Evolutionary conservation across 2,797 vertebrate genomes (phyloP).

Genomic region (Eidolon dupreanum): DNA sequence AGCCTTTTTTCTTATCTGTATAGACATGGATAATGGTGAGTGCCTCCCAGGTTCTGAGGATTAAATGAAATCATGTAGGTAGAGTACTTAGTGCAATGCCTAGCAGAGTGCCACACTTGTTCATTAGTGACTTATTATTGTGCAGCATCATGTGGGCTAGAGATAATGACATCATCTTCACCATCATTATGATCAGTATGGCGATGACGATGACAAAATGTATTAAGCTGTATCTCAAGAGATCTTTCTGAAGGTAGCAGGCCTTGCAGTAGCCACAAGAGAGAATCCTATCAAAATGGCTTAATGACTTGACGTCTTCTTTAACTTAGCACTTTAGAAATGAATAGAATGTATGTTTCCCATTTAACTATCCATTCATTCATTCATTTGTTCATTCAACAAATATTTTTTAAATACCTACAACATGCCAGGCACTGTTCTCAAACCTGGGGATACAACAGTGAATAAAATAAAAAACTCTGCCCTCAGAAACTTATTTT

Average conservation of each 20-base stretch:
- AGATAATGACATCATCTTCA: background rate
- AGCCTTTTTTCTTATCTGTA: background rate
- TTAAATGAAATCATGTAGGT: background rate
- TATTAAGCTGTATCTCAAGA: background rate
- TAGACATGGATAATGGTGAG: background rate
- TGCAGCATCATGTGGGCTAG: background rate
- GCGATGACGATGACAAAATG: background rate
- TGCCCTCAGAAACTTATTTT: background rate
- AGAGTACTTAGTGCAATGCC: background rate
- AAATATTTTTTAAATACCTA: background rate
- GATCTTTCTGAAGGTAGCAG: background rate
- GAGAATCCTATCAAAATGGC: background rate
- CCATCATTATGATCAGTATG: background rate
- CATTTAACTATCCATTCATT: background rate
- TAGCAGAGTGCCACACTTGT: background rate
- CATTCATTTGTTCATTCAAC: background rate
- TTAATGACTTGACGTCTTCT: background rate
- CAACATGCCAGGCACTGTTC: background rate
- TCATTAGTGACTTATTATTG: background rate
- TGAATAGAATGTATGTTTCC: background rate
- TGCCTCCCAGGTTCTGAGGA: background rate
- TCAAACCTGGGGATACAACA: background rate
- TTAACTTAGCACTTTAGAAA: background rate
- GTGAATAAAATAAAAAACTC: background rate
- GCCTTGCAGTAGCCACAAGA: background rate